Base-by-base conservation (phyloP, 2,888 invertebrate species). In the Arenicola marina region DNA sequence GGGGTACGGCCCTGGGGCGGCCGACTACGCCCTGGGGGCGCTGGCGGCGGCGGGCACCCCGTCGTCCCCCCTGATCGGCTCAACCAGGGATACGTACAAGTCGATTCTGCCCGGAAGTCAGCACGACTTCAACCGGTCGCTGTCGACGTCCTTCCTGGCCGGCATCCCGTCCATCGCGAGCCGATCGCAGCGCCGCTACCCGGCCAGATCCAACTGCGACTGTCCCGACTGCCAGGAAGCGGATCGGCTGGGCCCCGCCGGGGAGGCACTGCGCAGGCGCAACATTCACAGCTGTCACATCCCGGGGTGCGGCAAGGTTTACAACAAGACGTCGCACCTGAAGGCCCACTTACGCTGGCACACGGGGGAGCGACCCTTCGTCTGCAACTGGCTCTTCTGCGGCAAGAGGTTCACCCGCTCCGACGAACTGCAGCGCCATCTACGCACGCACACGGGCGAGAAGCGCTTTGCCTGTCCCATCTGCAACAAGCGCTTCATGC, bases 181-280 rank as follows among this genome's bases (percentile, higher is more conserved):
- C 24, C 7, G 32, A 11, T 28, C 31, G 15, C 7, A 15, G 4
- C 53, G 53, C 53, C 29, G 53, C 7, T 61, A 89, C 95, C 63
- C 96, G 95, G 96, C 96, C 1, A 88, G 96, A 29, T 95, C 96
- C 26, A 97, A 96, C 53, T 99, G 98, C 85, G 97, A 97, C 85
- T 99, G 98, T 80, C 98, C 98, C 61, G 98, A 99, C 85, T 99
- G 99, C 83, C 95, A 95, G 85, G 97, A 98, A 85, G 95, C 96
- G 28, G 82, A 83, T 84, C 87, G 95, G 61, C 87, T 95, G 64
- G 97, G 95, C 28, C 80, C 79, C 3, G 95, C 94, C 31, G 96
- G 94, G 26, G 95, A 79, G 60, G 77, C 79, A 66, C 71, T 82
- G 26, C 68, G 79, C 43, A 80, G 80, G 71, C 73, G 77, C 55